A percentile compares a stretch with the other conserved stretches of the same genome.
phyloP scores from a whole-genome alignment of 2,797 vertebrate genomes.

The Chaetodon trifasciatus region DNA sequence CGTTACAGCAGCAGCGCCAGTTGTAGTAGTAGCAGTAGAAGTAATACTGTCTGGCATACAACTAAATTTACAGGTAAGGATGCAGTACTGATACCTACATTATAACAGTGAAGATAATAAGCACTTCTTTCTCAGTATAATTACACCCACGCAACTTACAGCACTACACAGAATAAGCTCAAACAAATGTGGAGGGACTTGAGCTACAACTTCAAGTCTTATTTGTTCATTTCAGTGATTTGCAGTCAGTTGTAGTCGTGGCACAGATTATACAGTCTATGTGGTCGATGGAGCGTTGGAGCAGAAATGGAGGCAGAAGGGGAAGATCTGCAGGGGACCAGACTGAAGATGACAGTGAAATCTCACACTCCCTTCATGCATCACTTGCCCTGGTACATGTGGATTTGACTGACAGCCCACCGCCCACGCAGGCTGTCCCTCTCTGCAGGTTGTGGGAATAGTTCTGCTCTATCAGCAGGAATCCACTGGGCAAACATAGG shows the following conservation, averaged over 20 bases:
- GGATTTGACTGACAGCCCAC: conserved; percentile 72
- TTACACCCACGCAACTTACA: not conserved
- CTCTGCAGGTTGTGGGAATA: conserved; percentile 63
- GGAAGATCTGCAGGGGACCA: conserved; percentile 52
- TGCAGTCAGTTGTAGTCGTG: conserved; percentile 49
- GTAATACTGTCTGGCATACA: not conserved
- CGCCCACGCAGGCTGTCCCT: conserved; percentile 54
- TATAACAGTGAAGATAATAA: not conserved
- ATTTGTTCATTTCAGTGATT: conserved; percentile 49
- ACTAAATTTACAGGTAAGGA: not conserved
- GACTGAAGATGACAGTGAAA: conserved; percentile 74
- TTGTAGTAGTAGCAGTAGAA: not conserved
- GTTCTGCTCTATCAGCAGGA: conserved; percentile 60
- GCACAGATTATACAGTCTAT: conserved; percentile 57
- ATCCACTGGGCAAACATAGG: conserved; percentile 46
- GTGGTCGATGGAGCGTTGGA: conserved; percentile 56
- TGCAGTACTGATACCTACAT: not conserved
- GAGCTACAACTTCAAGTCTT: not conserved
- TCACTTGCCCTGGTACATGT: conserved; percentile 64
- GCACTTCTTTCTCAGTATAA: not conserved
- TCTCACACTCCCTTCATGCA: conserved; percentile 76
- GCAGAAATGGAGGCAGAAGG: conserved; percentile 58
- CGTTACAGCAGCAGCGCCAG: conserved; percentile 10
- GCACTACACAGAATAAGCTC: not conserved
- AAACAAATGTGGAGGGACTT: not conserved